Base-by-base conservation (phyloP, 2,888 invertebrate species). In the Papilio gigon region DNA sequence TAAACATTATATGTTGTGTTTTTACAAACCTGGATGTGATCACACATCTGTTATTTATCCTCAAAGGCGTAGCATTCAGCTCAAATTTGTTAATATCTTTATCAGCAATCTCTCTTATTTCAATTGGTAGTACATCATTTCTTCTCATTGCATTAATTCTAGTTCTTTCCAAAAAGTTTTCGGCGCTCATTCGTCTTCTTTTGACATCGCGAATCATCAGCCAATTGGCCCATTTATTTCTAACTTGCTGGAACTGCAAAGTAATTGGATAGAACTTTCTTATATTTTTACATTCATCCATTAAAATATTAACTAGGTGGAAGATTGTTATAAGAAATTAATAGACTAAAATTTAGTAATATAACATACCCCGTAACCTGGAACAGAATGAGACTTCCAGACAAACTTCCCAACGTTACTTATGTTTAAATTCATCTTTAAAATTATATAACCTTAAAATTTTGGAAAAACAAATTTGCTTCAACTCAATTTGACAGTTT, bases 151-250 rank as follows among this genome's bases (percentile, higher is more conserved):
- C 95, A 84, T 98, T 96, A 0, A 97, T 92, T 68, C 98, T 94
- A 67, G 97, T 90, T 73, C 98, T 93, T 70, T 95, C 94, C 1
- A 95, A 93, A 53, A 95, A 97, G 83, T 95, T 93, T 81, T 97
- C 95, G 44, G 94, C 94, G 0, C 95, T 94, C 80, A 95, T 91
- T 78, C 95, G 94, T 65, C 98, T 93, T 37, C 97, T 93, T 81
- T 97, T 97, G 0, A 96, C 96, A 85, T 99, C 99, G 72, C 96
- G 93, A 59, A 95, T 93, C 97, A 98, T 98, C 80, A 94, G 93
- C 93, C 95, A 95, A 83, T 97, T 96, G 0, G 95, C 94, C 94
- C 95, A 98, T 92, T 96, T 95, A 56, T 93, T 93, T 42, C 96
- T 93, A 14, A 95, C 90, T 93, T 95, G 95, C 83, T 95, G 95